These are phyloP conservation scores for Corythaeola cristata DNA, from an alignment of 2,113 vertebrate genomes.

Conservation along the genomic window DNA sequence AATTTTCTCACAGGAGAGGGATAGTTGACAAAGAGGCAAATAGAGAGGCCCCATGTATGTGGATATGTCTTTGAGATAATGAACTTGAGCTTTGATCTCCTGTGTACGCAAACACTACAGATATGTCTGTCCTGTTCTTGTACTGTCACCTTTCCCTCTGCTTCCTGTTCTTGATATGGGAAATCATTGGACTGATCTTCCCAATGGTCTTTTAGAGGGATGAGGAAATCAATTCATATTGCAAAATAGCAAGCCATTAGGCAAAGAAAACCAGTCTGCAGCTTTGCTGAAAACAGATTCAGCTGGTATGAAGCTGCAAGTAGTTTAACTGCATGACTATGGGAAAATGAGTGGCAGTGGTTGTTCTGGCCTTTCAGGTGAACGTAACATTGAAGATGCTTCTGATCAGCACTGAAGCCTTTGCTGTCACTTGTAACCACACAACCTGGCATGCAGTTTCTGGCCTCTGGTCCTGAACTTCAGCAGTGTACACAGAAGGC, in stretches of 20 bases:
- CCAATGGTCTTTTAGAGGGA: neutral
- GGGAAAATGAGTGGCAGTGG: neutral
- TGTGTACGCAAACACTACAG: neutral
- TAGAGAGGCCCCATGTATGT: rapidly evolving
- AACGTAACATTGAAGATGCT: neutral
- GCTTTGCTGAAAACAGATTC: neutral
- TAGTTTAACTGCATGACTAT: neutral
- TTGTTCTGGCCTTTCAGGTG: neutral
- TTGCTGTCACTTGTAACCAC: neutral
- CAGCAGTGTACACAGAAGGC: neutral
- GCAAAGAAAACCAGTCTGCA: neutral
- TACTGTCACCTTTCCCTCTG: neutral
- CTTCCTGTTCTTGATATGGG: neutral
- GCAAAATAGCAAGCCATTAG: neutral
- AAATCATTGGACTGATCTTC: neutral
- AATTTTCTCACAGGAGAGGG: neutral
- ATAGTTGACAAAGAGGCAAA: neutral
- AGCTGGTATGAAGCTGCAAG: neutral
- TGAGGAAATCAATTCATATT: neutral
- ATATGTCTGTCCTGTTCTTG: neutral
- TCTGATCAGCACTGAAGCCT: neutral
- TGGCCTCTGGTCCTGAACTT: neutral
- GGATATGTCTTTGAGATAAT: neutral
- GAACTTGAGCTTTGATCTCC: neutral
- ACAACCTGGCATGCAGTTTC: neutral